Evolutionary conservation across 2,888 invertebrate species (phyloP).

Genomic region (Baccha elongata): DNA sequence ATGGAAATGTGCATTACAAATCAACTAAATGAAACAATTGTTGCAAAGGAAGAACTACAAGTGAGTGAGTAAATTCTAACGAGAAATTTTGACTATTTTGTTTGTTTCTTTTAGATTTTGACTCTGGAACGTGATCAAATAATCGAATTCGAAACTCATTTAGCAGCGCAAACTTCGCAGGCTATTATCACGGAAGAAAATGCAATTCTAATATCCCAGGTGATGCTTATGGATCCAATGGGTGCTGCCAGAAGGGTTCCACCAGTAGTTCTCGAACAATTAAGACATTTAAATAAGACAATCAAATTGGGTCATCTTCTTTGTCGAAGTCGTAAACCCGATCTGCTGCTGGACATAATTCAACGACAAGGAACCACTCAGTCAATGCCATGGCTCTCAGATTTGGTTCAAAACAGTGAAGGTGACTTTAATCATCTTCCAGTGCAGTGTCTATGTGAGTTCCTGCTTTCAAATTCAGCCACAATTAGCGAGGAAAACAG

Average conservation of each 20-base stretch:
- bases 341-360: slow-evolving; percentile 95
- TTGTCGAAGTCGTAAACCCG: slow-evolving; percentile 94
- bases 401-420: slow-evolving; percentile 95
- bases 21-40: slow-evolving; percentile 84
- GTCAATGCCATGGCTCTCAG: slow-evolving; percentile 98
- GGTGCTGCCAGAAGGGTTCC: slow-evolving; percentile 93
- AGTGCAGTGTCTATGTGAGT: slow-evolving; percentile 98
- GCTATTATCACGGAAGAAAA: slow-evolving; percentile 94
- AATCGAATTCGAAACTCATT: slow-evolving; percentile 94
- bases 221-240: slow-evolving; percentile 93
- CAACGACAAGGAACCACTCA: slow-evolving; percentile 94
- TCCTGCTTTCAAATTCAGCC: slow-evolving; percentile 88
- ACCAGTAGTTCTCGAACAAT: slow-evolving; percentile 88
- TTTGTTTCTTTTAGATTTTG: slow-evolving; percentile 82
- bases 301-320: slow-evolving; percentile 94
- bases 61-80: slow-evolving; percentile 64
- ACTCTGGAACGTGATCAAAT: slow-evolving; percentile 90
- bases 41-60: slow-evolving; percentile 87
- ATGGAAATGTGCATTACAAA: slow-evolving; percentile 99
- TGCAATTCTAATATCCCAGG: slow-evolving; percentile 91
- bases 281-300: slow-evolving; percentile 89
- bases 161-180: slow-evolving; percentile 95
- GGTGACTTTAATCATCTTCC: slow-evolving; percentile 91
- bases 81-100: background rate
- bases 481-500: slow-evolving; percentile 86